Evolutionary conservation across 2,888 invertebrate species (phyloP).

Genomic region (Beris morrisii): DNA sequence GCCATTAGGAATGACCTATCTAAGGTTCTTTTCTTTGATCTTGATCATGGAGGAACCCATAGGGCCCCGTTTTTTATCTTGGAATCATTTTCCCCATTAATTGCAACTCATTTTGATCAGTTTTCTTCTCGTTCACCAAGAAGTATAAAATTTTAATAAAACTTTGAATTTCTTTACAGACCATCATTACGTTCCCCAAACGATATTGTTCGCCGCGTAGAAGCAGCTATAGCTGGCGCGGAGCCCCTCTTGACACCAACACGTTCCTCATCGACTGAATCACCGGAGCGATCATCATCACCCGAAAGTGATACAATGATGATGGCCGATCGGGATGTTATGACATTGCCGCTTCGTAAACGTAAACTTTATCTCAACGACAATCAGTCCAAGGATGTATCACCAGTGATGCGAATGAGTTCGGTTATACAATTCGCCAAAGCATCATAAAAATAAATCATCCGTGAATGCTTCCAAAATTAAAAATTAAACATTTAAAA

Average conservation of each 20-base stretch:
- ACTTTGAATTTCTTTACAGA: constrained; percentile 32
- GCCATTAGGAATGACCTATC: too few relatives aligned
- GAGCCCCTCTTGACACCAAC: constrained; percentile 62
- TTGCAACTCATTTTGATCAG: too few relatives aligned
- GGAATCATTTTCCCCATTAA: too few relatives aligned
- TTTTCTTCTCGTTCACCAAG: too few relatives aligned
- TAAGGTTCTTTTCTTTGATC: too few relatives aligned
- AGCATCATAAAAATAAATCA: constrained; percentile 59
- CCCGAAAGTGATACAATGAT: constrained; percentile 61
- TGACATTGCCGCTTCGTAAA: constrained; percentile 76
- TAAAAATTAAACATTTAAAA: too few relatives aligned
- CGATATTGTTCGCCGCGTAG: constrained; percentile 64
- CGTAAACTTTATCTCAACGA: constrained; percentile 75
- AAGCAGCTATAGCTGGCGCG: constrained; percentile 63
- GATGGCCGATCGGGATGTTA: constrained; percentile 61
- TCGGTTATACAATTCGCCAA: constrained; percentile 88
- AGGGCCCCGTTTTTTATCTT: too few relatives aligned
- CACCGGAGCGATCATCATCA: constrained; percentile 58
- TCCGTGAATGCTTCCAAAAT: not conserved
- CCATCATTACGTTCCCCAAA: constrained; percentile 57
- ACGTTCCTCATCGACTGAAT: constrained; percentile 59
- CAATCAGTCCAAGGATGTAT: constrained; percentile 56
- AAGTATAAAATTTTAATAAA: too few relatives aligned
- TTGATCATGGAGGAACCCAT: too few relatives aligned
- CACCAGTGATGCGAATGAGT: constrained; percentile 59